Percentiles rank a stretch among this genome's conserved stretches.
These are phyloP conservation scores for Danio jaintianensis DNA, from an alignment of 2,797 vertebrate genomes.

Conservation along the genomic window DNA sequence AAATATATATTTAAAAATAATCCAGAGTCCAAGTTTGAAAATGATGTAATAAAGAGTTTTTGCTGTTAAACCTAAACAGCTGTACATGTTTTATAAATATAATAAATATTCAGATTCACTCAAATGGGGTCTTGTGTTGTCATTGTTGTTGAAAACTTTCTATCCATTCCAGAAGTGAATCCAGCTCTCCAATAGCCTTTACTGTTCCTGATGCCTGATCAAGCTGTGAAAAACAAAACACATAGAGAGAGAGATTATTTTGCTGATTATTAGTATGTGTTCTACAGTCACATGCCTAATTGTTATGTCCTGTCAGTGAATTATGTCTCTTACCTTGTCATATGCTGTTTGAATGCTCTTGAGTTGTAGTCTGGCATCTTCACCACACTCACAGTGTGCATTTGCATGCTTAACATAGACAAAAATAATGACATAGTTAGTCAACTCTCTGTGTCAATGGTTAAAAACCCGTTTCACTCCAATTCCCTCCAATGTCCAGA, in stretches of 20 bases:
- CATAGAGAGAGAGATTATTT: background rate
- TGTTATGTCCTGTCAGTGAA: background rate
- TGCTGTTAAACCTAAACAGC: background rate
- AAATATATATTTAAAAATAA: no score
- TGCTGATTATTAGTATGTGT: background rate
- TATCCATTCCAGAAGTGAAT: slow-evolving; percentile 77
- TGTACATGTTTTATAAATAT: background rate
- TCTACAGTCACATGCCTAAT: background rate
- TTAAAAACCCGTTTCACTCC: no score
- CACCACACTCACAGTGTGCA: slow-evolving; percentile 75
- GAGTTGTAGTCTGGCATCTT: slow-evolving; percentile 70
- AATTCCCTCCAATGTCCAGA: no score
- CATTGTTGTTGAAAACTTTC: slow-evolving; percentile 60
- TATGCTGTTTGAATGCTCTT: slow-evolving; percentile 69
- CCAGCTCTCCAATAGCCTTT: slow-evolving; percentile 81
- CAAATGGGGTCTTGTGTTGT: background rate
- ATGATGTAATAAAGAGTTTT: slow-evolving; percentile 29
- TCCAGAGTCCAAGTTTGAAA: no score
- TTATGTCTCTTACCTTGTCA: slow-evolving; percentile 68
- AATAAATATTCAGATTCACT: slow-evolving; percentile 9
- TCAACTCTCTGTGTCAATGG: background rate
- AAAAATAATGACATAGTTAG: background rate
- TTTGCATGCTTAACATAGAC: slow-evolving; percentile 53
- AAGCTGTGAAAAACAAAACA: slow-evolving; percentile 67
- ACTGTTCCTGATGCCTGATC: slow-evolving; percentile 62